Base-by-base conservation (phyloP, 2,888 invertebrate species). In the Drosophila borealis region DNA sequence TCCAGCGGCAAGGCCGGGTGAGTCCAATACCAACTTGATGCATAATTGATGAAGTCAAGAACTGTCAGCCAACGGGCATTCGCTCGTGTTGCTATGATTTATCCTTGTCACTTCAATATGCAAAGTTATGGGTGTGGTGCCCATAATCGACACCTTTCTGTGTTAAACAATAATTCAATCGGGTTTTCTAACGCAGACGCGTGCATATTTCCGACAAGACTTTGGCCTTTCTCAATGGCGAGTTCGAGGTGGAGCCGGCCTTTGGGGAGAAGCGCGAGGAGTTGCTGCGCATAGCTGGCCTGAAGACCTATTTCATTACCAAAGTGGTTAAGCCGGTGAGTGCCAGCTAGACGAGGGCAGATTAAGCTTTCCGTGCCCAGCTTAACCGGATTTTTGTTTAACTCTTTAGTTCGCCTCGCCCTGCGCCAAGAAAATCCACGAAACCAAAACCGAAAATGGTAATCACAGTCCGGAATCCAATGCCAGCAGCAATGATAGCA, bases 191-290 rank as follows among this genome's bases (percentile, higher is more conserved):
- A 10, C 13, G 55, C 92, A 97, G 98, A 76, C 95, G 97, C 76
- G 98, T 98, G 21, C 98, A 98, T 93, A 96, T 98, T 85, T 98
- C 98, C 37, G 97, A 98, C 91, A 96, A 96, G 88, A 98, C 98
- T 2, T 93, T 97, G 88, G 95, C 96, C 84, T 98, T 96, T 92
- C 93, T 98, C 78, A 96, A 95, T 90, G 96, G 96, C 39, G 97
- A 98, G 92, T 98, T 98, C 91, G 98, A 98, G 93, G 97, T 98
- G 79, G 98, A 98, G 91, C 96, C 97, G 3, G 98, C 96, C 0
- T 95, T 95, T 90, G 98, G 98, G 0, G 98, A 98, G 91, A 96
- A 96, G 75, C 94, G 98, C n/a, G 98, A 98, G 91, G 98, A 98
- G 92, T 95, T 96, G 84, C 93, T 98, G 61, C 94, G 97, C 51